These are phyloP conservation scores for Drosophila setosimentum DNA, from an alignment of 2,888 invertebrate species.

Conservation along the genomic window DNA sequence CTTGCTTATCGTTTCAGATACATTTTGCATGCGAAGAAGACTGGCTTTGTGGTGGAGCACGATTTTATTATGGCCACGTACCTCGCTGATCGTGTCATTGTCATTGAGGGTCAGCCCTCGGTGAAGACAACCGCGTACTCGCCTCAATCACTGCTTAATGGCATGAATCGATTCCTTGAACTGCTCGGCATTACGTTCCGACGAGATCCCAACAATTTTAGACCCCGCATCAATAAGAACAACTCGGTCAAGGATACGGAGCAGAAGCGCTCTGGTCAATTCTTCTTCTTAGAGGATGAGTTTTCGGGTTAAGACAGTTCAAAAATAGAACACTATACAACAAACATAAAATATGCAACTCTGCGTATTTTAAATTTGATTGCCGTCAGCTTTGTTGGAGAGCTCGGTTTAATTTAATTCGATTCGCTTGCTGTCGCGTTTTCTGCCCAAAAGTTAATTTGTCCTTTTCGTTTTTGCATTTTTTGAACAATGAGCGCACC, in stretches of 20 bases:
- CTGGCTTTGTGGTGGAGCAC: conserved; percentile 99
- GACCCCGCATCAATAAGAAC: conserved; percentile 98
- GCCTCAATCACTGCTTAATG: conserved; percentile 96
- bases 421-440: conserved; percentile 32
- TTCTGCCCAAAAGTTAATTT: conserved; percentile 33
- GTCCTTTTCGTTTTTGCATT: conserved; percentile 49
- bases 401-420: conserved; percentile 34
- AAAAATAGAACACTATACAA: background rate
- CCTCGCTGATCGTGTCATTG: conserved; percentile 98
- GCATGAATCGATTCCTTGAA: conserved; percentile 99
- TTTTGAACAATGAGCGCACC: conserved; percentile 48
- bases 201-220: conserved; percentile 98
- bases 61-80: conserved; percentile 99
- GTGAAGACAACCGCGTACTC: conserved; percentile 94
- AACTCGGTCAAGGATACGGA: conserved; percentile 99
- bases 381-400: conserved; percentile 52
- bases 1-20: conserved; percentile 87
- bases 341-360: conserved; percentile 26
- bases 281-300: conserved; percentile 98
- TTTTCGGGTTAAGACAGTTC: conserved; percentile 39
- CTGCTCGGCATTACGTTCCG: conserved; percentile 98
- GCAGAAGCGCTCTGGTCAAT: conserved; percentile 98
- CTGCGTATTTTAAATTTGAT: conserved; percentile 32
- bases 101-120: conserved; percentile 98
- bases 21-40: conserved; percentile 99